phyloP scores from a whole-genome alignment of 2,797 vertebrate genomes.

The Cyclura pinguis region DNA sequence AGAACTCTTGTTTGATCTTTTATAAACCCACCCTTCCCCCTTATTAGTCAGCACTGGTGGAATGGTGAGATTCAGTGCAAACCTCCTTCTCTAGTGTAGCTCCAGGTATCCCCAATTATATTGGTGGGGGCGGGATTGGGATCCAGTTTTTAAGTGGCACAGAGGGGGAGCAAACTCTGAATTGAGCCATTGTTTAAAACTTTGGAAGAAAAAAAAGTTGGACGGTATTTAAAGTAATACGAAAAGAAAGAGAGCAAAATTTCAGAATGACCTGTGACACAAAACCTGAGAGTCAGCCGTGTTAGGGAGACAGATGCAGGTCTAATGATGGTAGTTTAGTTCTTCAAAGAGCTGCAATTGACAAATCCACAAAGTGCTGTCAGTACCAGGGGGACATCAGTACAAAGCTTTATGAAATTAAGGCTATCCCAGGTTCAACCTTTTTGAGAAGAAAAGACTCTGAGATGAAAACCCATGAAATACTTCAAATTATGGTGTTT shows the following conservation, averaged over 20 bases:
- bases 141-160: neutral
- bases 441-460: neutral
- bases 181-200: neutral
- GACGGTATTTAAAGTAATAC: neutral
- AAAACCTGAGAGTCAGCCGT: neutral
- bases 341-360: slow-evolving; percentile 5
- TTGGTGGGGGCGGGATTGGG: neutral
- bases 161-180: neutral
- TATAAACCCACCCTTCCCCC: neutral
- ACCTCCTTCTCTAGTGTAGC: neutral
- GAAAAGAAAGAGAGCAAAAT: slow-evolving; percentile 2
- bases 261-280: neutral
- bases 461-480: neutral
- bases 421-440: neutral
- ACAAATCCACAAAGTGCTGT: slow-evolving; percentile 19
- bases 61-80: neutral
- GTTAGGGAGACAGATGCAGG: slow-evolving; percentile 12
- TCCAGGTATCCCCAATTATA: too few relatives aligned
- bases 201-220: neutral
- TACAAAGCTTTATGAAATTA: neutral
- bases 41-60: neutral
- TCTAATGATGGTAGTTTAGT: slow-evolving; percentile 19
- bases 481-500: neutral
- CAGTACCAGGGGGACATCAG: neutral
- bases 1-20: neutral